Evolutionary conservation across 2,113 vertebrate species (phyloP), one percentile per base, ranked within the genome.

Genomic region (Datnioides undecimradiatus): DNA sequence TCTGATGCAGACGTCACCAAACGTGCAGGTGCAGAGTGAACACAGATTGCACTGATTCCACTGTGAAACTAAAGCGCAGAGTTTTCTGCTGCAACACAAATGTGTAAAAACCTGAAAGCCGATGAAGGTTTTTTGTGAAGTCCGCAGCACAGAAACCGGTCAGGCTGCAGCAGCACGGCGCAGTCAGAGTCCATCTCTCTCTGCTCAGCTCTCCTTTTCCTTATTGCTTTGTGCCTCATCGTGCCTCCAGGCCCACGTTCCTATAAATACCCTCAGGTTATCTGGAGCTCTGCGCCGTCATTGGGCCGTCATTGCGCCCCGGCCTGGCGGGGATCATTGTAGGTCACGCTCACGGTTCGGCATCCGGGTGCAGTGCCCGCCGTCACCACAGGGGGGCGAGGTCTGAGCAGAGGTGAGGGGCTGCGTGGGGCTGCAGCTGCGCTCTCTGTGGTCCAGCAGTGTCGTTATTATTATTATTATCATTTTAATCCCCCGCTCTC

Each of bases 401-500:
- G 29, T 84, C 13, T 57, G 67, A 80, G 2, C 63, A 64, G 33
- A 13, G 43, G 12, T 59, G 70, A 55, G 2, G n/a, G 2, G 43
- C 8, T 16, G 29, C 4, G 59, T 23, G 29, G 5, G 5, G 40
- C 29, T 13, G 8, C 17, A 0, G 36, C 60, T 75, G 23, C 40
- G 27, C 60, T 63, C 38, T 34, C 36, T 19, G 17, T 0, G 6
- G 2, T 29, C 23, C 23, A 9, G 29, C 45, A 19, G 25, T 27
- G 29, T 67, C 38, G 29, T 72, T 65, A 40, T 51, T 12, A 7
- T 48, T 33, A 54, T 38, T 38, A 33, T 66, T 17, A 41, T 59
- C n/a, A n/a, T 54, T 55, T 70, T 80, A 89, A 84, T 86, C 80
- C 73, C 58, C 34, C 45, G 0, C 40, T 46, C 65, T 80, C 73